phyloP scores from a whole-genome alignment of 2,888 invertebrate species.

The Eremobia ochroleuca region DNA sequence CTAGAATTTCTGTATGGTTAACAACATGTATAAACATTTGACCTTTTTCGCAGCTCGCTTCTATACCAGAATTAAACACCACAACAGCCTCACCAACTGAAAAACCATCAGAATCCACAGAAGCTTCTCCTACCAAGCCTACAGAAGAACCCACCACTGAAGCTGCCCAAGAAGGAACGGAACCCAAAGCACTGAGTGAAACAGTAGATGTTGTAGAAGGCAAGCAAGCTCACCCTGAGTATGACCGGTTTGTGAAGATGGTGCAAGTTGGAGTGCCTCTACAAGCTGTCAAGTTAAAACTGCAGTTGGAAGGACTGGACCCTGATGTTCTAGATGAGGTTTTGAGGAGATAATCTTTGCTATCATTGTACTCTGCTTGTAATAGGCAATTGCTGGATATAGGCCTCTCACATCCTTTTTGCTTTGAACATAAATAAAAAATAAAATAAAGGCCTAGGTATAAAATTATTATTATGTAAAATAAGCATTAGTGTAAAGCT shows the following conservation, averaged over 20 bases:
- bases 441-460: too few relatives aligned
- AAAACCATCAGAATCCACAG: slow-evolving; percentile 35
- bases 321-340: slow-evolving; percentile 92
- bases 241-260: slow-evolving; percentile 96
- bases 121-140: slow-evolving; percentile 18
- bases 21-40: not conserved
- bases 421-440: too few relatives aligned
- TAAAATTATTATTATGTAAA: slow-evolving; percentile 2
- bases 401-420: not conserved
- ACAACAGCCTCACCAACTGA: slow-evolving; percentile 49
- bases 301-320: slow-evolving; percentile 95
- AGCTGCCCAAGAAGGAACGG: slow-evolving; percentile 30
- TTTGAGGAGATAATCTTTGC: slow-evolving; percentile 72
- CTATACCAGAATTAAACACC: slow-evolving; percentile 87
- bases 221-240: slow-evolving; percentile 90
- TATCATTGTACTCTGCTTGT: not conserved
- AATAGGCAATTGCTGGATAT: not conserved
- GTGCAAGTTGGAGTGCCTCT: slow-evolving; percentile 96
- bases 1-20: not conserved
- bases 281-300: slow-evolving; percentile 95
- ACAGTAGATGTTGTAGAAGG: slow-evolving; percentile 43
- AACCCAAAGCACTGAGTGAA: slow-evolving; percentile 39
- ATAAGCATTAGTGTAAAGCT: slow-evolving; percentile 15
- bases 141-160: slow-evolving; percentile 28
- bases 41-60: slow-evolving; percentile 85